A percentile compares a stretch with the other conserved stretches of the same genome.
Evolutionary conservation across 2,888 invertebrate species (phyloP).

Genomic region (Fissipunctia ypsillon): DNA sequence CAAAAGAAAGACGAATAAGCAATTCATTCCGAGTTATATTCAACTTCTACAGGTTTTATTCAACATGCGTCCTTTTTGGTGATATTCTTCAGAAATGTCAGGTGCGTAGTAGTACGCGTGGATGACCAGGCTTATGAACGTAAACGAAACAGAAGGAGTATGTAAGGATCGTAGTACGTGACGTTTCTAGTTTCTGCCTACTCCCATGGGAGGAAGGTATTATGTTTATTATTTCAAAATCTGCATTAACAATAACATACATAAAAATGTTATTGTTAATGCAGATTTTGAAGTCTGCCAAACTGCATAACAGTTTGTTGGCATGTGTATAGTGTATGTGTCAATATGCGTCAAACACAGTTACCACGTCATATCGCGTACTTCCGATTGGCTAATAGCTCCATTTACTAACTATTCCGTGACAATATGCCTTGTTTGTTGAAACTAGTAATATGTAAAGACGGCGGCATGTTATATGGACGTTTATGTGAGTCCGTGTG

Average conservation of each 20-base stretch:
- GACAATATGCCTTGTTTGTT: conserved; percentile 32
- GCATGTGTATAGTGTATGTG: background rate
- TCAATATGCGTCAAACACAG: background rate
- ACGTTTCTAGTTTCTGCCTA: background rate
- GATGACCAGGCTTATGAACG: too few relatives aligned
- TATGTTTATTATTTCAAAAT: too few relatives aligned
- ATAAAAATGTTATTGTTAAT: too few relatives aligned
- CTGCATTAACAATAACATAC: too few relatives aligned
- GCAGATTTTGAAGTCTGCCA: too few relatives aligned
- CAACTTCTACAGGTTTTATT: too few relatives aligned
- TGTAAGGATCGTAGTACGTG: background rate
- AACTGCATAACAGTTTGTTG: too few relatives aligned
- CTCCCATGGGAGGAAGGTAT: background rate
- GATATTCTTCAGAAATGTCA: too few relatives aligned
- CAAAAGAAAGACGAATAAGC: background rate
- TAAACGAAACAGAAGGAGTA: background rate
- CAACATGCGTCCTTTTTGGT: background rate
- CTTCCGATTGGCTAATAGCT: background rate
- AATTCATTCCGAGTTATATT: background rate
- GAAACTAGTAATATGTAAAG: conserved; percentile 11
- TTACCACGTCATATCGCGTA: background rate
- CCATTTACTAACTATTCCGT: conserved; percentile 26
- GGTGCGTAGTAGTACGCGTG: too few relatives aligned
- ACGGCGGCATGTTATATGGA: conserved; percentile 12
- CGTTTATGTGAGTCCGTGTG: conserved; percentile 32